A percentile compares a stretch with the other conserved stretches of the same genome.
Conservation (phyloP, 1,140 invertebrate genomes). For the Procambarus clarkii region DNA sequence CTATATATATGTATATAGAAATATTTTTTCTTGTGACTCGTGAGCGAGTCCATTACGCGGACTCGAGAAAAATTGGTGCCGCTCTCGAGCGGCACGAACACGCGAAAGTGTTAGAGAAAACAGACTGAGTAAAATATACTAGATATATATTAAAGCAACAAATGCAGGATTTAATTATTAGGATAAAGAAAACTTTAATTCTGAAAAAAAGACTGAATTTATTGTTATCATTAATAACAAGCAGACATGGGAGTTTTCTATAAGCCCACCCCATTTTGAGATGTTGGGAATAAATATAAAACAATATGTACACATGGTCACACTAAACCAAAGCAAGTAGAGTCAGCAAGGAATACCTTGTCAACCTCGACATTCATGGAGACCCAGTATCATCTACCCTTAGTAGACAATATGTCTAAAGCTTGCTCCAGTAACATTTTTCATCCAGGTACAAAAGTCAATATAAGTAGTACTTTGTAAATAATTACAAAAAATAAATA, state of each 20-base stretch:
- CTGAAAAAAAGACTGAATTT: slow-evolving; percentile 60
- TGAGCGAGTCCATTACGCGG: too few species aligned
- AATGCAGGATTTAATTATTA: neutral
- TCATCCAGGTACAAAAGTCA: neutral
- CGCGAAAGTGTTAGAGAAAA: too few species aligned
- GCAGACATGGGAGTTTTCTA: slow-evolving; percentile 67
- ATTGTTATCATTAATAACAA: slow-evolving; percentile 70
- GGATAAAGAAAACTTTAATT: neutral
- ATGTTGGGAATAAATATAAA: slow-evolving; percentile 69
- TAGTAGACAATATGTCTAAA: neutral
- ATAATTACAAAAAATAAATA: neutral
- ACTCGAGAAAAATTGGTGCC: too few species aligned
- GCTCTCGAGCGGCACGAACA: too few species aligned
- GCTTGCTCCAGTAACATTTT: neutral
- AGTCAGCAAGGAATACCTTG: slow-evolving; percentile 12
- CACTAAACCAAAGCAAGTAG: slow-evolving; percentile 64
- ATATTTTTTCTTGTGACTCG: too few species aligned
- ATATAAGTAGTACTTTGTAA: neutral
- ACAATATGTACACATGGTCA: slow-evolving; percentile 65
- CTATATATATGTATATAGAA: too few species aligned
- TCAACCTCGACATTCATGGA: slow-evolving; percentile 1
- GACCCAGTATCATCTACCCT: slow-evolving; percentile 11
- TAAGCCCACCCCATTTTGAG: slow-evolving; percentile 64
- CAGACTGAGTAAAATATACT: too few species aligned
- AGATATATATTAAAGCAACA: too few species aligned